A percentile compares a stretch with the other conserved stretches of the same genome.
Evolutionary conservation across 2,797 vertebrate species (phyloP).

Genomic region (Sternotherus odoratus): DNA sequence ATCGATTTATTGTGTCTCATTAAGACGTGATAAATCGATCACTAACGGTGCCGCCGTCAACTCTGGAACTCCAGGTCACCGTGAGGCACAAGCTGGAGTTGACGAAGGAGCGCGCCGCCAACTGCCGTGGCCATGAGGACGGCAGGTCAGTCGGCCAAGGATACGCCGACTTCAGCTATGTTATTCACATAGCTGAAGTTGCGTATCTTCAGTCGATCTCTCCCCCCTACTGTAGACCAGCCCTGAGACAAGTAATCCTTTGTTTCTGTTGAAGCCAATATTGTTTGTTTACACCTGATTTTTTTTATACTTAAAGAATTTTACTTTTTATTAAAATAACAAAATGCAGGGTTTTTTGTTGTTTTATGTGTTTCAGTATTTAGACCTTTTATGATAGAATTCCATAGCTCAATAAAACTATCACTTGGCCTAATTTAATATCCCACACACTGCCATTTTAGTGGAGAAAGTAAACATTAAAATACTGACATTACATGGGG

Average conservation of each 20-base stretch:
- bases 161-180: too few species aligned
- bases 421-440: neutral
- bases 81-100: too few species aligned
- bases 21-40: too few species aligned
- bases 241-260: neutral
- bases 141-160: too few species aligned
- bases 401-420: constrained; percentile 35
- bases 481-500: neutral
- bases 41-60: too few species aligned
- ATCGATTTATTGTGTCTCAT: too few species aligned
- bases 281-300: neutral
- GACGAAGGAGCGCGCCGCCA: too few species aligned
- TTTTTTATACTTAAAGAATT: constrained; percentile 10
- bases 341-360: neutral
- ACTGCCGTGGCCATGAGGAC: too few species aligned
- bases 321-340: neutral
- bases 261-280: neutral
- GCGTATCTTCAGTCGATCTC: too few species aligned
- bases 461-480: constrained; percentile 36
- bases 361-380: neutral
- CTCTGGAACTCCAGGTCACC: too few species aligned
- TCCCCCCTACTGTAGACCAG: too few species aligned
- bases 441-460: neutral
- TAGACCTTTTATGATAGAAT: neutral
- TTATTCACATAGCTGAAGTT: too few species aligned